These are phyloP conservation scores for Nesometra sesokonis DNA, from an alignment of 35 echinoderm and acorn worm genomes.

Conservation along the genomic window DNA sequence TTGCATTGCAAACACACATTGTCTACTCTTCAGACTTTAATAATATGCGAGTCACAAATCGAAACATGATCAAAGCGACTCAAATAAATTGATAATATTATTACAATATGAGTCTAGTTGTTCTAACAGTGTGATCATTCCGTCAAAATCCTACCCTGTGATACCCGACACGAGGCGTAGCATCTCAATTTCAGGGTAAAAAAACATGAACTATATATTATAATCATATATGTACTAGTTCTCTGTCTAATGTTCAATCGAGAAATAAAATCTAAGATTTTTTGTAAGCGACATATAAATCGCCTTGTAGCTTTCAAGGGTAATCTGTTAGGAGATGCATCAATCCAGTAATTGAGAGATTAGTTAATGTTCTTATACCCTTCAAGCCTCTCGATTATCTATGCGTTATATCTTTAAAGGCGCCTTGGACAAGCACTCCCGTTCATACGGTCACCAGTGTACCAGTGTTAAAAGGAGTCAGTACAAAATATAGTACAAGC, in stretches of 20 bases:
- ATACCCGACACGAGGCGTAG: background rate
- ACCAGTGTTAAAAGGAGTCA: too few relatives aligned
- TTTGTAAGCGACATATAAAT: background rate
- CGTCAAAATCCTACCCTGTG: background rate
- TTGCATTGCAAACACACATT: too few relatives aligned
- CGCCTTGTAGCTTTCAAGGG: background rate
- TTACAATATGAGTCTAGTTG: background rate
- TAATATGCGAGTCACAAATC: background rate
- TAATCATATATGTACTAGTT: background rate
- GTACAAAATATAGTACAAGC: too few relatives aligned
- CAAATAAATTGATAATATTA: background rate
- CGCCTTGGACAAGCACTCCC: too few relatives aligned
- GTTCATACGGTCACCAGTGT: too few relatives aligned
- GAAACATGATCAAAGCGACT: background rate
- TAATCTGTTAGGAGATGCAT: background rate
- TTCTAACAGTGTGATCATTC: background rate
- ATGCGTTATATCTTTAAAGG: too few relatives aligned
- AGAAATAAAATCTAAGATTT: background rate
- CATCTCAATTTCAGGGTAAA: background rate
- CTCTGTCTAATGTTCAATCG: background rate
- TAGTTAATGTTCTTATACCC: background rate
- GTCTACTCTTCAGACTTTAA: too few relatives aligned
- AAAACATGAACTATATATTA: background rate
- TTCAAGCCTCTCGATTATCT: too few relatives aligned
- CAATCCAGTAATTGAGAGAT: background rate